Base-by-base conservation (phyloP, 2,888 invertebrate genomes). In the Himalopsyche kuldschensis region DNA sequence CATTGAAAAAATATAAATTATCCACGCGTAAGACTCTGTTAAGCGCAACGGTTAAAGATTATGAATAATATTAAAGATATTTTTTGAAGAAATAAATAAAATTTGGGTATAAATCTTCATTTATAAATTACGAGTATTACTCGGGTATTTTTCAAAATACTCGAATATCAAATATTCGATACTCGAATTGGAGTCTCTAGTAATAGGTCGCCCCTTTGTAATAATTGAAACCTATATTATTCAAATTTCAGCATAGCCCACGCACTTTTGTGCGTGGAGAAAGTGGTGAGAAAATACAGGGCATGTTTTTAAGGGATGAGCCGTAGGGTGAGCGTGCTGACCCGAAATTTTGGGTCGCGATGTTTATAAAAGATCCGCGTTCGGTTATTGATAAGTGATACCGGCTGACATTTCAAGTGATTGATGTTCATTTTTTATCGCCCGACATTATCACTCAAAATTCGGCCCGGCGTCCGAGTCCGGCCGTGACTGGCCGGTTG, bases 351-450 rank as follows among this genome's bases (percentile, higher is more conserved):
- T 30, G 15, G 69, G 69, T 69, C 69, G 69, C 69, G 69, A 27
- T 69, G 69, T 69, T 69, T 69, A 69, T 69, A 27, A 69, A 69
- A 69, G 69, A 69, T 69, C 69, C 69, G 69, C 30, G 30, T 69
- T 69, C 69, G 69, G 69, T 69, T 69, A 69, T 69, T 69, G 69
- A 69, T 69, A 69, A 79, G 79, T 82, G 82, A 82, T 75, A 79
- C 63, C 41, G 75, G 82, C 35, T 79, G 76, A 79, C 82, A 32
- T 79, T 82, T 82, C 76, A 46, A 79, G 75, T 82, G 82, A 82
- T 82, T 82, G 82, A 82, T 82, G 82, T 55, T 82, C 30, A 15
- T 47, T 77, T 76, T 81, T 81, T 81, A 75, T 48, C 78, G 69
- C 24, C 15, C 69, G 69, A 69, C 69, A 69, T 69, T 69, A 69